Conservation (phyloP, 2,797 vertebrate species). For the Champsocephalus esox region DNA sequence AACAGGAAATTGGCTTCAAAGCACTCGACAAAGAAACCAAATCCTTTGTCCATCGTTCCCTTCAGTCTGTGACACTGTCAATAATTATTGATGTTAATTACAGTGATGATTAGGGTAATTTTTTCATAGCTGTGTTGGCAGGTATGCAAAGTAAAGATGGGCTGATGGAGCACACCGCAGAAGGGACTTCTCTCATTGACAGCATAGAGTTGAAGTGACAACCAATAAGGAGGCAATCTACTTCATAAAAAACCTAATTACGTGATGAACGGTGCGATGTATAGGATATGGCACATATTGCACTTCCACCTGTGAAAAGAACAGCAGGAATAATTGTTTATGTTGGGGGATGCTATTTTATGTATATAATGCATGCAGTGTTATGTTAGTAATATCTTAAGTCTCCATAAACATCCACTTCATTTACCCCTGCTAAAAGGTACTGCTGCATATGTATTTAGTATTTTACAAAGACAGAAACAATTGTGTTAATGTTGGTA, state of each 20-base stretch:
- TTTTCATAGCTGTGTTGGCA: slow-evolving; percentile 69
- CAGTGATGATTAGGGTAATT: slow-evolving; percentile 70
- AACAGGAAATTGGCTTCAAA: slow-evolving; percentile 42
- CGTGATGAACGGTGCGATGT: slow-evolving; percentile 74
- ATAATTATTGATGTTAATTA: slow-evolving; percentile 77
- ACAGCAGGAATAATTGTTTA: slow-evolving; percentile 73
- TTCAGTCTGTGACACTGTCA: slow-evolving; percentile 57
- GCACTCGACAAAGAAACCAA: slow-evolving; percentile 18
- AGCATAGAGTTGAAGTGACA: slow-evolving; percentile 69
- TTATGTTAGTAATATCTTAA: slow-evolving; percentile 14
- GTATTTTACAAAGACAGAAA: no score
- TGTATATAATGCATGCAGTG: slow-evolving; percentile 34
- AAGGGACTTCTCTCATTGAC: slow-evolving; percentile 52
- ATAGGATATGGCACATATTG: slow-evolving; percentile 72
- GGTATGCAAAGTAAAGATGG: slow-evolving; percentile 68
- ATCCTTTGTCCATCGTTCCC: slow-evolving; percentile 41
- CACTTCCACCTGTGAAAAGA: slow-evolving; percentile 69
- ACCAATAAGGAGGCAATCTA: slow-evolving; percentile 75
- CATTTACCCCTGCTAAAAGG: not conserved
- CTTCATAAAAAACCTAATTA: slow-evolving; percentile 75
- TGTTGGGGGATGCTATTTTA: slow-evolving; percentile 50
- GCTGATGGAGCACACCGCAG: slow-evolving; percentile 50
- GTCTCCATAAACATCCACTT: slow-evolving; percentile 44
- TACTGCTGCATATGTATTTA: not conserved
- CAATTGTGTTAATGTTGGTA: no score